Base-by-base conservation (phyloP, 2,888 invertebrate genomes). In the Minunthozetes semirufus region DNA sequence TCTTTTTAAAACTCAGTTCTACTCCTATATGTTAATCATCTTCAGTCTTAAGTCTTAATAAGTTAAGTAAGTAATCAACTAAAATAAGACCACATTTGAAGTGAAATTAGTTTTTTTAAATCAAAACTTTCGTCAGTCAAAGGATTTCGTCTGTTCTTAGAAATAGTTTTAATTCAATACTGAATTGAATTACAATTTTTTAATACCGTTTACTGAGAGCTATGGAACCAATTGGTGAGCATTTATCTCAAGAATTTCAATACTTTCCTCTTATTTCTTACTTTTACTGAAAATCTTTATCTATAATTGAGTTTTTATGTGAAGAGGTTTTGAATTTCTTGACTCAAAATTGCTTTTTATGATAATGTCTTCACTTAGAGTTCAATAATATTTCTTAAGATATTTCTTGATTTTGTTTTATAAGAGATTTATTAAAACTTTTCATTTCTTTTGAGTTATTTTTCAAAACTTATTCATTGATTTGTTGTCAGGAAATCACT, bases 191-290 rank as follows among this genome's bases (percentile, higher is more conserved):
- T 53, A 6, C 19, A 8, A n/a, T 53, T n/a, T 53, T 19, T 17
- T 11, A 11, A n/a, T 17, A n/a, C 5, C 19, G 5, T 53, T 53
- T 53, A 19, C 9, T 53, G 53, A 19, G 9, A 59, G 25, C 5
- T 22, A 59, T 59, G 59, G 59, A 59, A 22, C 59, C 59, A 59
- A 59, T 59, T 59, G 59, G 59, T 59, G 9, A 59, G 59, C 8
- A 59, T 6, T 22, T 6, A 2, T 46, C 15, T 9, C 9, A 46
- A 46, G 15, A 11, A 46, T 46, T n/a, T n/a, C n/a, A n/a, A n/a
- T n/a, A n/a, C n/a, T n/a, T n/a, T n/a, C n/a, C n/a, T n/a, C 11
- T 46, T 46, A 11, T 46, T 46, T 15, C 11, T 11, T 11, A 11
- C 9, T 46, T 46, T 11, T 46, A 22, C 11, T n/a, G 17, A n/a